Conservation (phyloP, 2,797 vertebrate genomes). For the Parauchenoglanis punctatus region DNA sequence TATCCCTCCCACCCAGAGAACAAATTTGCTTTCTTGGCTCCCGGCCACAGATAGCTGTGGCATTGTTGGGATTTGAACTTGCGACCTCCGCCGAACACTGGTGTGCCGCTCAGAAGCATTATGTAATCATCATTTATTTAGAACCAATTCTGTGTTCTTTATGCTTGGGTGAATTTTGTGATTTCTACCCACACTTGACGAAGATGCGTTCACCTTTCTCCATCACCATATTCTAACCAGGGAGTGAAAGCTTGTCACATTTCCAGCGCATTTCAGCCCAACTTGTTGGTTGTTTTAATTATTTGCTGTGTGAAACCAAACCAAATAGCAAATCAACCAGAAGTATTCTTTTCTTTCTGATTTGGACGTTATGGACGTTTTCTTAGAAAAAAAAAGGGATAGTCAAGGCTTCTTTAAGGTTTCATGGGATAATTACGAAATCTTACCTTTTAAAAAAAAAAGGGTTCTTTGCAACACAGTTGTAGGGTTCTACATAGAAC, state of each 20-base stretch:
- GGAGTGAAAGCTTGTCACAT: background rate
- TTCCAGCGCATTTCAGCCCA: background rate
- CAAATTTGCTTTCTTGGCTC: background rate
- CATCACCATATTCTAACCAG: background rate
- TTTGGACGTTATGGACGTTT: background rate
- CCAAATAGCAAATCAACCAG: background rate
- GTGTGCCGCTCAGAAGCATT: background rate
- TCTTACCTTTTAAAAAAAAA: background rate
- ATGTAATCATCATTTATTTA: background rate
- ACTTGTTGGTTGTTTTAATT: background rate
- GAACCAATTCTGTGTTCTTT: background rate
- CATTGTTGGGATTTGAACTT: background rate
- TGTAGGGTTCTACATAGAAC: background rate
- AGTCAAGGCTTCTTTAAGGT: background rate
- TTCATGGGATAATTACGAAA: background rate
- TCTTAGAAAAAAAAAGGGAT: background rate
- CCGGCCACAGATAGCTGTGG: background rate
- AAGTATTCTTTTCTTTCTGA: background rate
- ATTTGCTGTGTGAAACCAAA: background rate
- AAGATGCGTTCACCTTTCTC: background rate
- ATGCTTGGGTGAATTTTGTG: background rate
- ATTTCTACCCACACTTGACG: background rate
- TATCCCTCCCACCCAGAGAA: background rate
- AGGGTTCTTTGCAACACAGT: background rate
- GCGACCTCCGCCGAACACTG: background rate